Conservation (phyloP, 2,888 invertebrate species). For the Campoletis raptor region DNA sequence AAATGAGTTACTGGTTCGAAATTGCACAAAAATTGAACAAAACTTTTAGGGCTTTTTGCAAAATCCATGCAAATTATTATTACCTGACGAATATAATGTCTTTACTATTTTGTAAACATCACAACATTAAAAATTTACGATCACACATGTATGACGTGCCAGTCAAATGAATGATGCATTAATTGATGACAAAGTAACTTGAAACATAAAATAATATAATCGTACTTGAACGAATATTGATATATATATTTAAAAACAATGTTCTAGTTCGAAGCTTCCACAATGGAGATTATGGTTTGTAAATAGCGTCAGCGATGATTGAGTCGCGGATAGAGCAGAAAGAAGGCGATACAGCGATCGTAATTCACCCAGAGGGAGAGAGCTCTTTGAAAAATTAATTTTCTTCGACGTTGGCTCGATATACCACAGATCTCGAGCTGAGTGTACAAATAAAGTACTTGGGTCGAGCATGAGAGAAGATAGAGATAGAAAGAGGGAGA, state of each 20-base stretch:
- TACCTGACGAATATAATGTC: not conserved
- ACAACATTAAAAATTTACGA: not conserved
- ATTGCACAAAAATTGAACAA: not conserved
- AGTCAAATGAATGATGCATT: not conserved
- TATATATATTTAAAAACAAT: not conserved
- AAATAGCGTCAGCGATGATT: constrained; percentile 41
- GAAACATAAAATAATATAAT: not conserved
- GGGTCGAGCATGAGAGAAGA: constrained; percentile 19
- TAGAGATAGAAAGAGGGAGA: not conserved
- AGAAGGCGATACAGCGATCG: constrained; percentile 66
- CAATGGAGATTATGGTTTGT: constrained; percentile 8
- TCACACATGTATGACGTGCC: not conserved
- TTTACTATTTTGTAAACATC: not conserved
- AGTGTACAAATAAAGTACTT: constrained; percentile 54
- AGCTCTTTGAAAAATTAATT: constrained; percentile 73
- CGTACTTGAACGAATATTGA: not conserved
- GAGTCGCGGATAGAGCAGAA: constrained; percentile 44
- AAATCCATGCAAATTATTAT: not conserved
- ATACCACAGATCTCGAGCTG: constrained; percentile 54
- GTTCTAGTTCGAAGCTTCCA: not conserved
- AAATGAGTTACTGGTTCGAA: not conserved
- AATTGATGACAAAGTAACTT: not conserved
- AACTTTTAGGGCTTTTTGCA: not conserved
- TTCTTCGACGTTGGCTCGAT: constrained; percentile 70
- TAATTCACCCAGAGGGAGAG: constrained; percentile 69